These are phyloP conservation scores for Heliconius hermathena DNA, from an alignment of 1,140 invertebrate genomes.

Conservation along the genomic window DNA sequence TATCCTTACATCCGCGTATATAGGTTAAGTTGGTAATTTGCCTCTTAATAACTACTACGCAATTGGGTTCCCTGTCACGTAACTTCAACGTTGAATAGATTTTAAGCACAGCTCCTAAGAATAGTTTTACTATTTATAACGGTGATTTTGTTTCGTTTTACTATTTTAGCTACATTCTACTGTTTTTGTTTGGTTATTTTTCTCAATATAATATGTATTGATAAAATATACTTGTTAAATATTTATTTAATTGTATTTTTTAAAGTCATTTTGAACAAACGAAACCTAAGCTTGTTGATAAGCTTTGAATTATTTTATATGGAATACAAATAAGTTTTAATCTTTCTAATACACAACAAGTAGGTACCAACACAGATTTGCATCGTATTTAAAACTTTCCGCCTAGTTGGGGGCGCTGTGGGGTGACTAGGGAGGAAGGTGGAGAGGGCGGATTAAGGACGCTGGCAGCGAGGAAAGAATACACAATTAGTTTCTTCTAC, in stretches of 20 bases:
- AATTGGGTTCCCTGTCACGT: slow-evolving; percentile 1
- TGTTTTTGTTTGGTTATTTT: neutral
- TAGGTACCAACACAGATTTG: slow-evolving; percentile 42
- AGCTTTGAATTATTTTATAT: neutral
- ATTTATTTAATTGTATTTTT: too few relatives aligned
- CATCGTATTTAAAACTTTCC: slow-evolving; percentile 73
- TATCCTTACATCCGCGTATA: slow-evolving; percentile 35
- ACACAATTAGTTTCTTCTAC: slow-evolving; percentile 80
- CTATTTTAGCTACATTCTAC: neutral
- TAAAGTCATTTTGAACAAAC: too few relatives aligned
- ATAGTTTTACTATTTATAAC: slow-evolving; percentile 21
- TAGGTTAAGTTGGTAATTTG: slow-evolving; percentile 13
- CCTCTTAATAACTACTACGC: slow-evolving; percentile 15
- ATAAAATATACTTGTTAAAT: too few relatives aligned
- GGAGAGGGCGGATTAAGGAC: slow-evolving; percentile 76
- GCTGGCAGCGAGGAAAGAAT: slow-evolving; percentile 78
- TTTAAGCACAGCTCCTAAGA: neutral
- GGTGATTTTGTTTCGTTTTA: slow-evolving; percentile 32
- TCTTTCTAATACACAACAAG: slow-evolving; percentile 42
- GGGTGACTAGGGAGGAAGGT: slow-evolving; percentile 51
- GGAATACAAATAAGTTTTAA: slow-evolving; percentile 45
- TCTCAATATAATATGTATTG: neutral
- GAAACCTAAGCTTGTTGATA: too few relatives aligned
- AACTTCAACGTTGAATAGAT: neutral
- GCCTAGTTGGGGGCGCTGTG: slow-evolving; percentile 64